phyloP scores from a whole-genome alignment of 1,140 invertebrate species.

The Luehdorfia chinensis region DNA sequence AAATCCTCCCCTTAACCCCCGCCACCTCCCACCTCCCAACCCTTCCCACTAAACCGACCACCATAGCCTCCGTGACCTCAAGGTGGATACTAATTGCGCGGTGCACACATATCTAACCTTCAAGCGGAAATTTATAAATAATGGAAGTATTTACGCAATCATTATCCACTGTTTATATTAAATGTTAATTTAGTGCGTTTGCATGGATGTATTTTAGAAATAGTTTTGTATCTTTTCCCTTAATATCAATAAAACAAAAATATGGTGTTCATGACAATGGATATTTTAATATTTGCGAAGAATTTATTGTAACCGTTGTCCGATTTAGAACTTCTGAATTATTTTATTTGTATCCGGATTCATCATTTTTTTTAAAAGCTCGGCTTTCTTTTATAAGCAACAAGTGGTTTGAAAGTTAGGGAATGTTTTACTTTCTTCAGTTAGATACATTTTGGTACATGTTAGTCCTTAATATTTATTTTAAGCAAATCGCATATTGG shows the following conservation, averaged over 20 bases:
- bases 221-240: conserved; percentile 6
- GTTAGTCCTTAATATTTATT: too few species aligned
- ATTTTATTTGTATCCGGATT: too few species aligned
- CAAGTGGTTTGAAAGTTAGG: too few species aligned
- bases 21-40: conserved; percentile 20
- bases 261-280: too few species aligned
- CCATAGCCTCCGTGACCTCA: conserved; percentile 24
- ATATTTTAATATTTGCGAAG: too few species aligned
- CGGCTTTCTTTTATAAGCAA: too few species aligned
- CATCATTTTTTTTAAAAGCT: neutral
- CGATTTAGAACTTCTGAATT: too few species aligned
- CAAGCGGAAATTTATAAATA: conserved; percentile 15
- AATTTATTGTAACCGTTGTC: too few species aligned
- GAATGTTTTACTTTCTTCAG: too few species aligned
- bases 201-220: conserved; percentile 35
- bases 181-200: conserved; percentile 19
- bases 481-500: too few species aligned
- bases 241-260: neutral
- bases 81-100: conserved; percentile 63
- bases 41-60: conserved; percentile 12
- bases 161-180: conserved; percentile 28
- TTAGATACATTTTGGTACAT: too few species aligned
- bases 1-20: conserved; percentile 22
- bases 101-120: conserved; percentile 30
- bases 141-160: conserved; percentile 31